Evolutionary conservation across 2,113 vertebrate species (phyloP), one percentile per base, ranked within the genome.

Genomic region (Festucalex cinctus): DNA sequence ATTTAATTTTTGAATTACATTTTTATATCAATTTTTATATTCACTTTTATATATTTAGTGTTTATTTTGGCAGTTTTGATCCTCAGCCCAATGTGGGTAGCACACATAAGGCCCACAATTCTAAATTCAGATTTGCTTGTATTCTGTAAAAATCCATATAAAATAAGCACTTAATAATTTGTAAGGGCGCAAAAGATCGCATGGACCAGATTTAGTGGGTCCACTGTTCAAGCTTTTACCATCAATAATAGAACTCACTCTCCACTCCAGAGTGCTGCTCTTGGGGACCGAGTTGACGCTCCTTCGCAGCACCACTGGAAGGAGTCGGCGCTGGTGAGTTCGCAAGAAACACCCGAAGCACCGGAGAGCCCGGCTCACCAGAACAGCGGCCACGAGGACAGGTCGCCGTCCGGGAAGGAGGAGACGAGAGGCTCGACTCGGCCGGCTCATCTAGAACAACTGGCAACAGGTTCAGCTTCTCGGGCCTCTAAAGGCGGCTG

Each of bases 381-480:
- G 81, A 94, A 85, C 66, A 95, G 92, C 68, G 90, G 92, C 3
- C 89, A 88, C 0, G 78, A 83, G 10, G 85, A 88, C 12, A 88
- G 83, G 80, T 76, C 70, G 9, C 85, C 71, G 77, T 79, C 41
- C 87, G 90, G 53, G 84, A 82, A 81, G 37, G 90, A 83, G 5
- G 90, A 88, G 60, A 78, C 14, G 0, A 78, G 74, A 68, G 91
- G 92, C 65, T 90, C 91, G 48, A 85, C 86, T 54, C 87, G 87
- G 76, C 90, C 88, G 85, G 89, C 51, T 49, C 79, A 92, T 44
- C 86, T 90, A 57, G 95, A 92, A 70, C 95, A 91, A 86, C 95
- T 90, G 71, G 94, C 88, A 92, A 94, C 94, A 98, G 97, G 96
- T 98, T 95, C 95, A 92, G 91, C 95, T 89, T 95, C 92, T 85